Evolutionary conservation across 2,888 invertebrate genomes (phyloP).

Genomic region (Malacosoma neustria): DNA sequence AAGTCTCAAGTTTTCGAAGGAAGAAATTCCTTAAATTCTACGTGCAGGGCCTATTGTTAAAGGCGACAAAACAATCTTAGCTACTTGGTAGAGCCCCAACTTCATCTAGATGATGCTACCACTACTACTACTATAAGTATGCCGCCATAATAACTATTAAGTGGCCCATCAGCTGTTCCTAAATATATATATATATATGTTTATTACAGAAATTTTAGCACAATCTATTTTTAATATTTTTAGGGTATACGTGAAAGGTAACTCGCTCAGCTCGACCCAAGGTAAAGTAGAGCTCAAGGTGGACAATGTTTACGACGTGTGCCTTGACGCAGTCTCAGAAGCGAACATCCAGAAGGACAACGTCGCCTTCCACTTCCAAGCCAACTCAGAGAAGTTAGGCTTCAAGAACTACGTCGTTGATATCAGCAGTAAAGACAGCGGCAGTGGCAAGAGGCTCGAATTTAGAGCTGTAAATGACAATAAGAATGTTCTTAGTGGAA

Average conservation of each 20-base stretch:
- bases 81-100: too few relatives aligned
- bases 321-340: slow-evolving; percentile 69
- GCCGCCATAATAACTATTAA: too few relatives aligned
- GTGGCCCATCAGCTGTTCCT: too few relatives aligned
- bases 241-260: slow-evolving; percentile 52
- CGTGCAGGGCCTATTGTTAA: too few relatives aligned
- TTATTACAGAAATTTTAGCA: too few relatives aligned
- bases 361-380: slow-evolving; percentile 74
- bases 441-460: slow-evolving; percentile 77
- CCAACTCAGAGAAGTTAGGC: slow-evolving; percentile 78
- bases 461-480: slow-evolving; percentile 78
- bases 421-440: slow-evolving; percentile 76
- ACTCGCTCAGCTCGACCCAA: slow-evolving; percentile 68
- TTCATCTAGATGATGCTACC: too few relatives aligned
- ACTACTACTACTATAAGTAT: too few relatives aligned
- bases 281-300: slow-evolving; percentile 73
- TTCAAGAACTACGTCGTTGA: slow-evolving; percentile 79
- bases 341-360: slow-evolving; percentile 78
- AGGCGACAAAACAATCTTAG: too few relatives aligned
- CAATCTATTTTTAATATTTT: too few relatives aligned
- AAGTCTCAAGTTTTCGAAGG: too few relatives aligned
- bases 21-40: too few relatives aligned
- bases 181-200: too few relatives aligned
- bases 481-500: slow-evolving; percentile 81
- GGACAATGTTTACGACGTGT: slow-evolving; percentile 67